A percentile compares a stretch with the other conserved stretches of the same genome.
Conservation (phyloP, 2,113 vertebrate genomes). For the Microcebus murinus region DNA sequence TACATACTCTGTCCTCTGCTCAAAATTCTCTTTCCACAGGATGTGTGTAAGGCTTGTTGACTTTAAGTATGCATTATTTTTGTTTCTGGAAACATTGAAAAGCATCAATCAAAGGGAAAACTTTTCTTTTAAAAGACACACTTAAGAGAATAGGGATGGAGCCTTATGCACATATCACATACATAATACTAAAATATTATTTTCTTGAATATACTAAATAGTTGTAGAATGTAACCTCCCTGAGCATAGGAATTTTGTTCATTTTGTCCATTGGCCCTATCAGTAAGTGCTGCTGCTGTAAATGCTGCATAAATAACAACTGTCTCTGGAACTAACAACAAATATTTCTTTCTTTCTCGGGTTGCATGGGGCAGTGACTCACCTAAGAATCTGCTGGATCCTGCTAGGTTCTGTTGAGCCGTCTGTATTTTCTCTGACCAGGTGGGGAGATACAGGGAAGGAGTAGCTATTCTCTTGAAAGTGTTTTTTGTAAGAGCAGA, state of each 20-base stretch:
- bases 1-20: neutral
- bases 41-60: neutral
- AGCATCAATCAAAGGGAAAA: neutral
- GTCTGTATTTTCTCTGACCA: neutral
- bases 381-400: neutral
- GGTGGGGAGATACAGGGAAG: neutral
- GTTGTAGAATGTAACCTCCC: neutral
- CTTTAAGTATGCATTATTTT: neutral
- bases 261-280: neutral
- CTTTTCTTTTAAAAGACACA: neutral
- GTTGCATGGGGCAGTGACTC: neutral
- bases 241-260: neutral
- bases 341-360: neutral
- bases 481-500: neutral
- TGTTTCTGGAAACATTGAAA: neutral
- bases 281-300: neutral
- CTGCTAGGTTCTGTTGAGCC: neutral
- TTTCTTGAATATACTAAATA: neutral
- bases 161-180: neutral
- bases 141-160: neutral
- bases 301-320: neutral
- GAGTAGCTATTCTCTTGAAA: neutral
- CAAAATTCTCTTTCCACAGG: neutral
- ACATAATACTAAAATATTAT: neutral
- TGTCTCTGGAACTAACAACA: neutral